phyloP scores from a whole-genome alignment of 1,140 invertebrate species.

The Aphelinus atriplicis region DNA sequence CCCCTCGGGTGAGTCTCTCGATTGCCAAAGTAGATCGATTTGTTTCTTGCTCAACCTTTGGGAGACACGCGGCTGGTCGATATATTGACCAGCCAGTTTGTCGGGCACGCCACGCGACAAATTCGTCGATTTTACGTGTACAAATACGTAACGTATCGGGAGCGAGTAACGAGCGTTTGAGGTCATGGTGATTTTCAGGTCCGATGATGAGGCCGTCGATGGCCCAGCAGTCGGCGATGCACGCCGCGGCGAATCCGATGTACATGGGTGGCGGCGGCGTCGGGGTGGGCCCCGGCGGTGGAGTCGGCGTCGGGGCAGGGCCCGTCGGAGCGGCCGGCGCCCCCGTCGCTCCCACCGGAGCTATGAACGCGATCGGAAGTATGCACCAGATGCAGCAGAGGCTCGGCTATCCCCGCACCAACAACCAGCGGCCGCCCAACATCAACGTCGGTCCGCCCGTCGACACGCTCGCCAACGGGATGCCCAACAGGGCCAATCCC shows the following conservation, averaged over 20 bases:
- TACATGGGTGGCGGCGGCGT: constrained; percentile 60
- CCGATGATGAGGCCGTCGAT: constrained; percentile 76
- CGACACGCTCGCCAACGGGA: constrained; percentile 60
- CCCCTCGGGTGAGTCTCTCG: constrained; percentile 67
- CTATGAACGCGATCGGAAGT: constrained; percentile 60
- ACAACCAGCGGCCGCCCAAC: constrained; percentile 67
- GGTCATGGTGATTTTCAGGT: constrained; percentile 55
- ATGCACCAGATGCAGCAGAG: constrained; percentile 68
- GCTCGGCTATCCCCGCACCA: constrained; percentile 65
- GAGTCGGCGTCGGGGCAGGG: constrained; percentile 44
- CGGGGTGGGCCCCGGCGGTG: constrained; percentile 15
- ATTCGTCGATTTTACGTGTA: background rate
- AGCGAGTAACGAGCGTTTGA: background rate
- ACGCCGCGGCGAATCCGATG: constrained; percentile 61
- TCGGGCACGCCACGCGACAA: too few species aligned
- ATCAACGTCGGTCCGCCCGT: constrained; percentile 65
- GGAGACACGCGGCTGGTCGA: too few species aligned
- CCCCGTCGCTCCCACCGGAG: constrained; percentile 58
- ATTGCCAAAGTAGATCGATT: background rate
- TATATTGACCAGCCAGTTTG: too few species aligned
- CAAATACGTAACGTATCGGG: background rate
- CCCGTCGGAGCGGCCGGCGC: constrained; percentile 54
- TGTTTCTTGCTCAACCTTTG: too few species aligned
- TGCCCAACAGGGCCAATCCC: constrained; percentile 55
- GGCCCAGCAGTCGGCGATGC: constrained; percentile 61